These are phyloP conservation scores for Neodon shergylaensis DNA, from an alignment of 2,113 vertebrate species.

Conservation along the genomic window DNA sequence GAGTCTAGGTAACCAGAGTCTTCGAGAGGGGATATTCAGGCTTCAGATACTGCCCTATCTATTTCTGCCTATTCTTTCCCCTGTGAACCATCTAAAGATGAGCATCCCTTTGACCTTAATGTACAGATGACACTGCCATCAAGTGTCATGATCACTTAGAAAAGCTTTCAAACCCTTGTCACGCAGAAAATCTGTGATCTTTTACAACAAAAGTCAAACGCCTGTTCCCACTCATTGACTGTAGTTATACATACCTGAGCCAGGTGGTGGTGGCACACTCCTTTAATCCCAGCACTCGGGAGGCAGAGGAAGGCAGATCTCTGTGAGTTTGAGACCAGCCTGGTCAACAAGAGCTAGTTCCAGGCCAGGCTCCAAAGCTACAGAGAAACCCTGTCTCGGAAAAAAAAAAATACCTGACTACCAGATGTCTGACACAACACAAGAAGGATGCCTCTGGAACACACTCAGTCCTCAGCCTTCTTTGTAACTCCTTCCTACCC, in stretches of 20 bases:
- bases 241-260: neutral
- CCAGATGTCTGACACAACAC: neutral
- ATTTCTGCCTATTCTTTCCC: neutral
- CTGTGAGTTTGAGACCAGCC: too few species aligned
- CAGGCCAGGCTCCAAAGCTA: too few species aligned
- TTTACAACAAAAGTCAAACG: neutral
- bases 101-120: neutral
- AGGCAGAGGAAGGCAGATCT: too few species aligned
- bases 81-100: neutral
- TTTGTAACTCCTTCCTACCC: neutral
- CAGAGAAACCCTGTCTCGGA: too few species aligned
- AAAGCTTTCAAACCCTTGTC: constrained; percentile 15
- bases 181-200: neutral
- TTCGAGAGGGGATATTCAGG: neutral
- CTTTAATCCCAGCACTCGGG: too few species aligned
- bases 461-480: neutral
- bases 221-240: neutral
- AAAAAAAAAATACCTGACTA: neutral
- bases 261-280: too few species aligned
- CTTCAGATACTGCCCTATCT: neutral
- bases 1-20: neutral
- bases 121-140: neutral
- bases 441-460: neutral
- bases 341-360: too few species aligned
- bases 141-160: neutral